Conservation (phyloP, 2,888 invertebrate species). For the Zaprionus lineosus region DNA sequence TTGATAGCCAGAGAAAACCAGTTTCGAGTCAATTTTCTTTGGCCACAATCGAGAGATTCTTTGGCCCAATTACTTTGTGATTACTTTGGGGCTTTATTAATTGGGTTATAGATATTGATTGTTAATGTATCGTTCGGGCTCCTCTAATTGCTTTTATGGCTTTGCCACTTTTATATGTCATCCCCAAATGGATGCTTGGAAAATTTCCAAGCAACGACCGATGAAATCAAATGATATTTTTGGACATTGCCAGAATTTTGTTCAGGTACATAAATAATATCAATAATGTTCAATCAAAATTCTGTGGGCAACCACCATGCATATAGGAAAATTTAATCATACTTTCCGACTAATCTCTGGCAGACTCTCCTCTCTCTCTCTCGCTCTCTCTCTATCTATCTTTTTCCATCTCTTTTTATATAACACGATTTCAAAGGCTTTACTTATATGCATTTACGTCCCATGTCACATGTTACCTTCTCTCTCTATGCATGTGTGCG, state of each 20-base stretch:
- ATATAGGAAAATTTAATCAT: constrained; percentile 22
- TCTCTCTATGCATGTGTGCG: too few species aligned
- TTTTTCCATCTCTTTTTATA: too few species aligned
- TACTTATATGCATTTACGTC: constrained; percentile 60
- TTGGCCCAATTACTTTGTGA: constrained; percentile 38
- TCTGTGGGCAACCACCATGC: constrained; percentile 16
- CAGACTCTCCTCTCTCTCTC: too few species aligned
- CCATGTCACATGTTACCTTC: too few species aligned
- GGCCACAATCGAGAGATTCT: constrained; percentile 23
- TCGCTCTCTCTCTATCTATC: too few species aligned
- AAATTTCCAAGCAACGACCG: constrained; percentile 30
- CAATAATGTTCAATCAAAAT: constrained; percentile 57
- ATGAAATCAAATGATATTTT: constrained; percentile 59
- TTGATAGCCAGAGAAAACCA: constrained; percentile 22
- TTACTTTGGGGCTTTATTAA: constrained; percentile 38
- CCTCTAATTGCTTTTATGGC: constrained; percentile 41
- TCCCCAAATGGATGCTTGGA: constrained; percentile 25
- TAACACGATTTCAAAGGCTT: constrained; percentile 33
- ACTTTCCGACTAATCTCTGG: constrained; percentile 43
- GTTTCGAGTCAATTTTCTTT: constrained; percentile 4
- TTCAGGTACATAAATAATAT: constrained; percentile 49
- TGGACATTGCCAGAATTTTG: constrained; percentile 29
- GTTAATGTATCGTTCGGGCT: constrained; percentile 24
- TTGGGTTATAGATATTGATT: constrained; percentile 28
- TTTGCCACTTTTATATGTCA: constrained; percentile 35